Conservation (phyloP, 2,888 invertebrate species). For the Crocallis elinguaria region DNA sequence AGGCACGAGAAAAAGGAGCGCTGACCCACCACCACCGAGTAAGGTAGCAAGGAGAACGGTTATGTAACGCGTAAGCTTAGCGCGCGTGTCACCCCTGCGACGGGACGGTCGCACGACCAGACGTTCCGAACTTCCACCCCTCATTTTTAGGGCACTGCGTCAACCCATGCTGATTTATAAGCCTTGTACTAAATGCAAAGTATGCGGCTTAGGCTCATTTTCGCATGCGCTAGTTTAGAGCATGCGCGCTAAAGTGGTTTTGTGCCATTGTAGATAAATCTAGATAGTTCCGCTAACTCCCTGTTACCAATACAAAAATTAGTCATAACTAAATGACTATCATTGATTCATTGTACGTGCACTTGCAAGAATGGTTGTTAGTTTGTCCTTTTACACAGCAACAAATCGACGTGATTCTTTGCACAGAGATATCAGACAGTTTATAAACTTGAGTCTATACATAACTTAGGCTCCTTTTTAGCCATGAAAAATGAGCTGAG, state of each 20-base stretch:
- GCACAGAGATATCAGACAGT: too few relatives aligned
- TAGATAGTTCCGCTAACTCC: too few relatives aligned
- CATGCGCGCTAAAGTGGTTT: conserved; percentile 61
- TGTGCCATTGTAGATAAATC: too few relatives aligned
- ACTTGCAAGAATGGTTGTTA: too few relatives aligned
- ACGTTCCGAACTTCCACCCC: conserved; percentile 79
- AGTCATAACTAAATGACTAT: too few relatives aligned
- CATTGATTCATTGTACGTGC: too few relatives aligned
- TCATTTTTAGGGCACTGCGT: conserved; percentile 74
- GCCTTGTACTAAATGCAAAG: conserved; percentile 38
- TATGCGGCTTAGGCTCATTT: conserved; percentile 8
- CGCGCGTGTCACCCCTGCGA: conserved; percentile 71
- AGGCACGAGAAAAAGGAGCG: conserved; percentile 78
- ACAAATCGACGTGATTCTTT: too few relatives aligned
- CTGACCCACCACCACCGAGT: conserved; percentile 76
- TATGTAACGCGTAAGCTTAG: conserved; percentile 74
- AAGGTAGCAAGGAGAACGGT: conserved; percentile 75
- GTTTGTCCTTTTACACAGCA: too few relatives aligned
- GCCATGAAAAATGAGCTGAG: too few relatives aligned
- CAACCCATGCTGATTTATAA: conserved; percentile 75
- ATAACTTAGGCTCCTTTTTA: too few relatives aligned
- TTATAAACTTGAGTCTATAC: too few relatives aligned
- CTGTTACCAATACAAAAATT: too few relatives aligned
- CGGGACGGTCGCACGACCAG: conserved; percentile 71
- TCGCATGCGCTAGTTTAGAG: conserved; percentile 50